Conservation (phyloP, 1,140 invertebrate genomes). For the Dreissena rostriformis region DNA sequence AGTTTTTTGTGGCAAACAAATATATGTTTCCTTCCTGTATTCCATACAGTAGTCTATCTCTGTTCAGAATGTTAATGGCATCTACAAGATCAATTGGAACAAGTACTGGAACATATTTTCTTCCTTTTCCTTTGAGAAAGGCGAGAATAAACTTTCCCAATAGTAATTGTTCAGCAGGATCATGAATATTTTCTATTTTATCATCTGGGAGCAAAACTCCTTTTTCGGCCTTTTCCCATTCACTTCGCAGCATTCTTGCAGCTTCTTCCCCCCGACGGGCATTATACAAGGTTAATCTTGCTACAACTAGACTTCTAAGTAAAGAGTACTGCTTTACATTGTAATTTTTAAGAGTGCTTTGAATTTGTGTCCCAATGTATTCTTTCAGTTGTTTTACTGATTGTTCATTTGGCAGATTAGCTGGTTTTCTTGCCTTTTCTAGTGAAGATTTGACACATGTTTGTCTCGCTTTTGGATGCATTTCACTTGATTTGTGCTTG, state of each 20-base stretch:
- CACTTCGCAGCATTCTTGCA: constrained; percentile 31
- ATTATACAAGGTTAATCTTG: constrained; percentile 53
- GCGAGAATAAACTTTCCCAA: constrained; percentile 47
- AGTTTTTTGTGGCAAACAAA: constrained; percentile 54
- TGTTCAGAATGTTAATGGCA: constrained; percentile 42
- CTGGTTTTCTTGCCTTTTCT: neutral
- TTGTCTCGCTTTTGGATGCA: neutral
- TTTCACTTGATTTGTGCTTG: constrained; percentile 2
- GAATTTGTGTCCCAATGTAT: too few species aligned
- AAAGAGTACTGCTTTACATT: constrained; percentile 34
- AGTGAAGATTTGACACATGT: neutral
- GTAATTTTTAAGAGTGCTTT: constrained; percentile 20
- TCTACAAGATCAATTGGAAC: constrained; percentile 47
- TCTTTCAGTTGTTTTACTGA: too few species aligned
- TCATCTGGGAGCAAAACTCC: constrained; percentile 42
- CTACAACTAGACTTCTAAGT: constrained; percentile 47
- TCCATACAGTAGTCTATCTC: constrained; percentile 43
- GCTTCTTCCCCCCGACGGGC: constrained; percentile 54
- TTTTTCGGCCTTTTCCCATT: constrained; percentile 49
- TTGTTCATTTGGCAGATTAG: too few species aligned
- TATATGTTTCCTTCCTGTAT: constrained; percentile 37
- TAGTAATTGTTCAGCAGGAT: constrained; percentile 58
- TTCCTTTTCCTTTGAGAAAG: constrained; percentile 51
- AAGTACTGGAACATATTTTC: constrained; percentile 56
- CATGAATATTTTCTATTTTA: constrained; percentile 43